Base-by-base conservation (phyloP, 2,113 vertebrate genomes). In the Percina caprodes region DNA sequence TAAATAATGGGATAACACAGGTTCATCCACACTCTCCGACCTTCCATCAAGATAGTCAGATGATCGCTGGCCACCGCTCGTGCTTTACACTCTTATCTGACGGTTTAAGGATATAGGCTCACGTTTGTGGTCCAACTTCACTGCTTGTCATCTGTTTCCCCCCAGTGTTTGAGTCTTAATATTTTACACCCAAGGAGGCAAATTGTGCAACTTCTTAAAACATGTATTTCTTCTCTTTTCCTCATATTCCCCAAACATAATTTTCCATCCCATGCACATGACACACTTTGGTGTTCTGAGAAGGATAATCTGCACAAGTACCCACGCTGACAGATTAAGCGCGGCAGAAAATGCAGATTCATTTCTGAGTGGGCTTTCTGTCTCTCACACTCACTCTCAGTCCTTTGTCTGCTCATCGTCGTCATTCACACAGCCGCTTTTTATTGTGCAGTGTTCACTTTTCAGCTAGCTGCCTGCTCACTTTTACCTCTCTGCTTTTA, bases 261-360 rank as follows among this genome's bases (percentile, higher is more conserved):
- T 91, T 89, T 81, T 63, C 69, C 66, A 14, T 82, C 73, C 79
- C 74, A 48, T 85, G 67, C 69, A 69, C 60, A 82, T 70, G 87
- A 80, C 88, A 83, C 82, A 68, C 74, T 86, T 63, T 74, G 72
- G 85, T 85, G 86, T 91, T 92, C 71, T 69, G 61, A 84, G 58
- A 24, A 62, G 81, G 86, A 91, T 92, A 86, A 92, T 91, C 92
- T 83, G 74, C 60, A 59, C 68, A 68, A 85, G 78, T 62, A 55
- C 86, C 90, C 59, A n/a, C 48, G 48, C 84, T 86, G 90, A 94
- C 86, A 83, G 79, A 85, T 90, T 91, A 91, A 93, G 90, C 77
- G 56, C 61, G 80, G 56, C 82, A 85, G 75, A 80, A 91, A 91
- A 86, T 80, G 71, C 88, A 90, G 82, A 87, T 89, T 89, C 77